Evolutionary conservation across 1,140 invertebrate genomes (phyloP), one percentile per base, ranked within the genome.

Genomic region (Drosophila fuyamai): DNA sequence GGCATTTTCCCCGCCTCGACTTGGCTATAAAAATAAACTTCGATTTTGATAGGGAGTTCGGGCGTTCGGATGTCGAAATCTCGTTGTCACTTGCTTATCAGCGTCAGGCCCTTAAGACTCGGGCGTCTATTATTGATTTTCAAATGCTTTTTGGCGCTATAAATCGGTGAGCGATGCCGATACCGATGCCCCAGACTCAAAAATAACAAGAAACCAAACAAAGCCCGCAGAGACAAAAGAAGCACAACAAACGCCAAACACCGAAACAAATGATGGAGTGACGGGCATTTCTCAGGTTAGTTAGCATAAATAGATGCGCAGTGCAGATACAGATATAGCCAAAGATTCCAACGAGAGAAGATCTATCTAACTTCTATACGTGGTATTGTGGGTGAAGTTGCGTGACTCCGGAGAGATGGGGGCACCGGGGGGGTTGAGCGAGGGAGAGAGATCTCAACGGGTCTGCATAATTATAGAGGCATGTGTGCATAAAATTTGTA

Each of bases 401-500:
- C 50, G 36, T 48, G 63, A 43, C 48, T 35, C 48, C 29, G 48
- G 63, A 59, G 35, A 13, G 38, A n/a, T 18, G 65, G 65, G 74
- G 71, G 54, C 38, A 8, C 12, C 16, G 1, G 55, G 14, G 14
- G 48, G 48, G 16, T 10, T 5, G n/a, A 8, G 41, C 32, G 38
- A n/a, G 13, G 29, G 44, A 61, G 54, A 51, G 47, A 53, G 65
- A 68, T 54, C 65, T 68, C 65, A 68, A 66, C 61, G 65, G 65
- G 61, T 66, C 65, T 38, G 65, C 65, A 88, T 88, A 88, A 89
- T 89, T 88, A 88, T 78, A 78, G 74, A 81, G 84, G 80, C 71
- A 82, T 86, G 75, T 75, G 76, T 88, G 83, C 82, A 86, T 86
- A 86, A 88, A 86, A 86, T 86, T 86, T 88, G 83, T 88, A 48